Evolutionary conservation across 2,797 vertebrate species (phyloP), one percentile per base, ranked within the genome.

Genomic region (Chelmon rostratus): DNA sequence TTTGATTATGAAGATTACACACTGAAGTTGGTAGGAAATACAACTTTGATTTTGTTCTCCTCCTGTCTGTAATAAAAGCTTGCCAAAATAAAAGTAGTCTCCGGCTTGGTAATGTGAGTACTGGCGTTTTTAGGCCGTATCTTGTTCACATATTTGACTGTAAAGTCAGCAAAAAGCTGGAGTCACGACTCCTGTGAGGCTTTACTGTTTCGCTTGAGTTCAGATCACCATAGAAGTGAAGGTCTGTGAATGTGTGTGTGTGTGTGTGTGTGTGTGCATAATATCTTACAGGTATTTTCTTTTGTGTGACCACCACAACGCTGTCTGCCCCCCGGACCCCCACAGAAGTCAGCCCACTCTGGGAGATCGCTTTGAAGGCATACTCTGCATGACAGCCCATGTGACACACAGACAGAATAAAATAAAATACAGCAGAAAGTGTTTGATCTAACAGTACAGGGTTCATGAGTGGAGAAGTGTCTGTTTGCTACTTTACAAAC

Each of bases 331-430:
- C 96, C 38, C 95, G 85, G 78, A 96, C 4, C 21, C 94, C 95
- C 68, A 96, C 83, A 0, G 96, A 92, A 0, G 95, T 96, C 86
- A 96, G 57, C 1, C 95, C 95, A 13, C 92, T 87, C 78, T 95
- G 95, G 23, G 87, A 84, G 78, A 96, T 90, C 83, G 96, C 96
- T 94, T 96, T 96, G 84, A 96, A 96, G 76, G 96, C 96, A 80
- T 96, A 96, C 69, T 96, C 96, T 96, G 80, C 1, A 57, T 8
- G 13, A 42, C 4, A 40, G 5, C 13, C 76, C 58, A 86, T 6
- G 19, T 28, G 56, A 62, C 40, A 81, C 2, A 54, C 4, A 70
- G 6, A 50, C n/a, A 77, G 2, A 25, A 9, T 1, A 1, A 4
- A 53, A 58, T 0, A n/a, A 18, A 25, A 25, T 0, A 37, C 0